Evolutionary conservation across 1,140 invertebrate species (phyloP), one percentile per base, ranked within the genome.

Genomic region (Pseudoatta argentina): DNA sequence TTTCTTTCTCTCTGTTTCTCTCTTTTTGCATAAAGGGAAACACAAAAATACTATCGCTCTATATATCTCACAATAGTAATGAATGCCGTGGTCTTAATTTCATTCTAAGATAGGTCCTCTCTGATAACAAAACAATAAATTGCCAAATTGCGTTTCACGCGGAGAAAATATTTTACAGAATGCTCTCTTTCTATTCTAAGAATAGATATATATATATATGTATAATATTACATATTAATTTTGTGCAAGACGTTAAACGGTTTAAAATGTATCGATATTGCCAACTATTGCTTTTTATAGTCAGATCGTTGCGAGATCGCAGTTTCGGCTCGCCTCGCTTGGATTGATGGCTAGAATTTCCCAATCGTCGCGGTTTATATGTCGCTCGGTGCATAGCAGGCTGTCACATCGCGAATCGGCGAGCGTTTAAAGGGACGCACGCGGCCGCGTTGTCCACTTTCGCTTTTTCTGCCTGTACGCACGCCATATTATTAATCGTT

Each of bases 401-500:
- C 69, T 61, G 55, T 83, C 79, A 75, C 79, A 83, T 83, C 55
- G 51, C 79, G 69, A 61, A 82, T 82, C 67, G 79, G 24, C 55
- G 79, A 24, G 85, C 48, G 61, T 87, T 90, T 89, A 79, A 71
- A 81, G 69, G 86, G 69, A 87, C 69, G 64, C 85, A 0, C 71
- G 69, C 27, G 67, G 72, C 89, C 92, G 88, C 92, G 88, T 86
- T 87, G 89, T 91, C 87, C 91, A 93, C 94, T 94, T 94, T 94
- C 94, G 93, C 94, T 94, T 94, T 94, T 93, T 93, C 92, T 92
- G 87, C 87, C 86, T 87, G 90, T 92, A 86, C 88, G 89, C 86
- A 90, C 82, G 91, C 89, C 86, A 91, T 92, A 92, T 94, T 94
- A 94, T 94, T 94, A 94, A 94, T 94, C 92, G 93, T 94, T 94